Conservation (phyloP, 2,113 vertebrate genomes). For the Forbesichthys agassizii region DNA sequence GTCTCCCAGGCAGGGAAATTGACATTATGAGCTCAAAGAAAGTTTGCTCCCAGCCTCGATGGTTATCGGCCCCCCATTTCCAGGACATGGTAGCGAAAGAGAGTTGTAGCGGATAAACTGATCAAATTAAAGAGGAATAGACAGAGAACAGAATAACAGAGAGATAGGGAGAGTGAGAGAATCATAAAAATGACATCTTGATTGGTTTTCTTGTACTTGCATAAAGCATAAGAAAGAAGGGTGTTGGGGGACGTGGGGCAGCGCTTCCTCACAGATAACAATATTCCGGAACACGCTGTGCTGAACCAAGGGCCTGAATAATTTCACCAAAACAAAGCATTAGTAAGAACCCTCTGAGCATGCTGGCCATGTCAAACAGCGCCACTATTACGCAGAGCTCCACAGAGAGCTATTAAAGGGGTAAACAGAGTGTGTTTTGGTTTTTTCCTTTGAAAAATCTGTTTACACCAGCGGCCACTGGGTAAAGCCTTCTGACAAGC, state of each 20-base stretch:
- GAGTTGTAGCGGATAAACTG: slow-evolving; percentile 17
- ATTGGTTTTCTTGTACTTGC: slow-evolving; percentile 46
- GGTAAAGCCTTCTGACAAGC: slow-evolving; percentile 34
- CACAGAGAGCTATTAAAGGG: slow-evolving; percentile 57
- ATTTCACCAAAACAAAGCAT: slow-evolving; percentile 23
- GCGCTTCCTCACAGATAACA: slow-evolving; percentile 32
- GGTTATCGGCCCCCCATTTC: slow-evolving; percentile 55
- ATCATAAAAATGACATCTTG: slow-evolving; percentile 19
- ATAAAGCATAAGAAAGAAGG: slow-evolving; percentile 17
- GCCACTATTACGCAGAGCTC: slow-evolving; percentile 44
- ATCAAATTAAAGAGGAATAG: slow-evolving; percentile 40
- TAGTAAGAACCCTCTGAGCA: slow-evolving; percentile 39
- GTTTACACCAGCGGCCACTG: slow-evolving; percentile 39
- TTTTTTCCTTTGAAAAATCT: slow-evolving; percentile 21
- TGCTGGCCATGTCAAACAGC: slow-evolving; percentile 25
- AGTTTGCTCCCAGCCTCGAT: slow-evolving; percentile 63
- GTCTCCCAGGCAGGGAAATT: slow-evolving; percentile 36
- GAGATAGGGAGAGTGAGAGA: slow-evolving; percentile 37
- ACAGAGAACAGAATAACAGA: slow-evolving; percentile 10
- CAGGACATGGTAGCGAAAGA: slow-evolving; percentile 35
- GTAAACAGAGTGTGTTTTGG: slow-evolving; percentile 20
- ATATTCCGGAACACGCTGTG: slow-evolving; percentile 30
- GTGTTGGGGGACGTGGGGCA: slow-evolving; percentile 7
- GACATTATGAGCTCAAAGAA: slow-evolving; percentile 62
- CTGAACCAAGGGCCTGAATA: slow-evolving; percentile 24